Evolutionary conservation across 2,113 vertebrate genomes (phyloP), one percentile per base, ranked within the genome.

Genomic region (Sprattus sprattus): DNA sequence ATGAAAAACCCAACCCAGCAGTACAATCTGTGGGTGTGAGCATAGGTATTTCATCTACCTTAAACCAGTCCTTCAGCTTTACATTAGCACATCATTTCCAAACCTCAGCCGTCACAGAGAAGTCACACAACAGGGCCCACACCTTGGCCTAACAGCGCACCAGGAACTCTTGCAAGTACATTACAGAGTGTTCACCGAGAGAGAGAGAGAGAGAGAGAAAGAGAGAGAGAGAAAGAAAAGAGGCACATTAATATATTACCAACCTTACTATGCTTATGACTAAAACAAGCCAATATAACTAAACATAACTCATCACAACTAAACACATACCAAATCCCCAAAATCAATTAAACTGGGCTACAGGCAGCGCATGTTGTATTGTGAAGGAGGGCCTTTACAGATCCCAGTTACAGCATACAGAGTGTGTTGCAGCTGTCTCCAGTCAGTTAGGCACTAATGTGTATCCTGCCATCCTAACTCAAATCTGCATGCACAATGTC

Each of bases 181-280:
- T 20, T 18, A 18, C 0, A 22, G 54, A 60, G 18, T 22, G 54
- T 60, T 60, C 54, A 6, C 18, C 18, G 20, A 39, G 39, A 39
- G 39, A 39, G 39, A 39, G 39, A 39, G 39, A 39, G 39, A 39
- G 4, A 60, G 20, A 60, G 54, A 60, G 18, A 22, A 6, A 22
- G 54, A 20, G 18, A 16, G 16, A 20, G 15, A 16, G 15, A 16
- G 16, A 20, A 3, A 16, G 52, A 20, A 4, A 57, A 20, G 20
- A 15, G 6, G 22, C 39, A 39, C 1, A 39, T 2, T 82, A 88
- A 84, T 88, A 82, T 9, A 86, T 50, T n/a, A n/a, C n/a, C n/a
- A n/a, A n/a, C n/a, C n/a, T n/a, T n/a, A n/a, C n/a, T n/a, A n/a
- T n/a, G n/a, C n/a, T n/a, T n/a, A n/a, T n/a, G n/a, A n/a, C n/a